Evolutionary conservation across 2,113 vertebrate species (phyloP), one percentile per base, ranked within the genome.

Genomic region (Aythya baeri): DNA sequence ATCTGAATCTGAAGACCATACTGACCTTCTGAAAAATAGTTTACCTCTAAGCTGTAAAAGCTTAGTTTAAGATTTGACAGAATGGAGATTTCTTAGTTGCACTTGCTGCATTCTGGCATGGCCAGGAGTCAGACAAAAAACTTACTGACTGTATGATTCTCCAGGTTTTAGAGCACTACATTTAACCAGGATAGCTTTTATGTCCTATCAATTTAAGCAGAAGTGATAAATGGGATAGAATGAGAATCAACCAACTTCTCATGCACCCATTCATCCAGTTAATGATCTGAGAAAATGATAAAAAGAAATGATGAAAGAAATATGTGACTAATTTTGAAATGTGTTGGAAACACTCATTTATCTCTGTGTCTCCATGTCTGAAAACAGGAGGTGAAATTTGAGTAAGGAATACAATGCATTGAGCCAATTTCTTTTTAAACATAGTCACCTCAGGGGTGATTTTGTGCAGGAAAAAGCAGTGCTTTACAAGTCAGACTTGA

Each of bases 321-420:
- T 83, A 93, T 23, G 46, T 63, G 71, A 92, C 88, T 67, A 83
- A 75, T 76, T 91, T 82, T 89, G 86, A 81, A 73, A 67, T 62
- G 11, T 29, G 12, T 86, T 88, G 27, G 68, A 93, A 95, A 58
- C 23, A 63, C 4, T 46, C 3, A 73, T 93, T 75, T 77, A 11
- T 83, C 36, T 90, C 67, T 87, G 32, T 3, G 41, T 65, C 89
- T 94, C 31, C 0, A 0, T 66, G 76, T 50, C 54, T 54, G 38
- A 66, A 86, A 66, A 5, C 26, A 74, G 12, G 7, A 55, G 67
- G 34, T 58, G n/a, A 84, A 83, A 54, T 55, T 18, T 79, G 44
- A 25, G 3, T 44, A 67, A 55, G 18, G 10, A 82, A 36, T 72
- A 29, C 23, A 74, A 23, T 29, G 50, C 13, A 71, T 13, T 14